A percentile compares a stretch with the other conserved stretches of the same genome.
These are phyloP conservation scores for Heliconius aoede DNA, from an alignment of 2,888 invertebrate genomes.

Conservation along the genomic window DNA sequence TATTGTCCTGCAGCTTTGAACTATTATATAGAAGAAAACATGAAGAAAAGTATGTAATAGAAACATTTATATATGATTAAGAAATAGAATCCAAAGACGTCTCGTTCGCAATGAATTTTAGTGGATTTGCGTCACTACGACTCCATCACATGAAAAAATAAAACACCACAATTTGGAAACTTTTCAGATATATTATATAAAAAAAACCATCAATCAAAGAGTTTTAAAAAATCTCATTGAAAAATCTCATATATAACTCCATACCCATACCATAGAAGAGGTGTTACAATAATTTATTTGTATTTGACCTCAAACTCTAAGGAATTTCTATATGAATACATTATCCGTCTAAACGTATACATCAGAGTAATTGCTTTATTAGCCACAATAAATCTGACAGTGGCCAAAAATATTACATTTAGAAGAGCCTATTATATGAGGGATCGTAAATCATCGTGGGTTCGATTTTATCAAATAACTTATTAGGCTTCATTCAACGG, in stretches of 20 bases:
- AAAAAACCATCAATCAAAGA: not conserved
- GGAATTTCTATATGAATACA: constrained; percentile 25
- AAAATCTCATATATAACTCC: not conserved
- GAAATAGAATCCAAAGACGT: not conserved
- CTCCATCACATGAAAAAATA: not conserved
- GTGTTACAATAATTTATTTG: not conserved
- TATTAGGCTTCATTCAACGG: constrained; percentile 41
- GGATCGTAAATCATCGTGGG: constrained; percentile 36
- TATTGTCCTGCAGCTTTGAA: not conserved
- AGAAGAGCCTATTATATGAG: constrained; percentile 32
- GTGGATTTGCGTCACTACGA: no score
- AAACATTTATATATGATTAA: no score
- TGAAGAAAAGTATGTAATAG: no score
- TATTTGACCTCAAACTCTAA: constrained; percentile 8
- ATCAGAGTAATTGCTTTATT: constrained; percentile 40
- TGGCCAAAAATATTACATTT: constrained; percentile 36
- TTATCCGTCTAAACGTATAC: constrained; percentile 9
- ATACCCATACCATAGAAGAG: not conserved
- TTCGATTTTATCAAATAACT: constrained; percentile 35
- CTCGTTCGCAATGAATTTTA: no score
- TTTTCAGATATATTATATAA: not conserved
- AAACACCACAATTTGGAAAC: not conserved
- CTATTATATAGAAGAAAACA: not conserved
- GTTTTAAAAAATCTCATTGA: not conserved
- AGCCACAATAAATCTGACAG: constrained; percentile 39